These are phyloP conservation scores for Trichoplusia ni DNA, from an alignment of 1,140 invertebrate genomes.

Conservation along the genomic window DNA sequence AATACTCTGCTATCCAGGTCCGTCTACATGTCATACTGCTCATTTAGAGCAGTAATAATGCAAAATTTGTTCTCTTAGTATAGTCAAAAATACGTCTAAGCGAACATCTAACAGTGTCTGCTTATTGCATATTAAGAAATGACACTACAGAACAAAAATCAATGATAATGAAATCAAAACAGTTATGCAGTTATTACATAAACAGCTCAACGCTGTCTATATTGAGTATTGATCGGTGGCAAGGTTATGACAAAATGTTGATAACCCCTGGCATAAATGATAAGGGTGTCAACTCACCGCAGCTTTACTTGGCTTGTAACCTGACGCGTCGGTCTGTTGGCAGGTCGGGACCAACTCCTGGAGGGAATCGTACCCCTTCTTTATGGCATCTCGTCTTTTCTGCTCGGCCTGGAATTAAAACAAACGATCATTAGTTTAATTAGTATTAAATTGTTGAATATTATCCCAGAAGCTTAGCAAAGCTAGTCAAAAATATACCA, in stretches of 20 bases:
- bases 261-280: slow-evolving; percentile 22
- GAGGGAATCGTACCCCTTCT: slow-evolving; percentile 95
- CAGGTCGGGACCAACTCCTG: slow-evolving; percentile 97
- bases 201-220: neutral
- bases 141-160: too few species aligned
- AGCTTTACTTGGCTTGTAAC: slow-evolving; percentile 98
- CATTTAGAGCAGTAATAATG: too few species aligned
- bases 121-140: too few species aligned
- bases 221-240: slow-evolving; percentile 19
- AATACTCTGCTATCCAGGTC: too few species aligned
- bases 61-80: too few species aligned
- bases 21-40: too few species aligned
- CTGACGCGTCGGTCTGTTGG: slow-evolving; percentile 91
- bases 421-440: slow-evolving; percentile 4
- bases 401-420: slow-evolving; percentile 89
- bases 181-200: neutral
- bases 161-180: too few species aligned
- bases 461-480: too few species aligned
- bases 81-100: too few species aligned
- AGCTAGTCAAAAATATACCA: too few species aligned
- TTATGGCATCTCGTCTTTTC: slow-evolving; percentile 97
- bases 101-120: too few species aligned
- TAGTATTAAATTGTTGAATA: neutral
- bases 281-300: slow-evolving; percentile 82
- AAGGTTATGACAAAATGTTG: slow-evolving; percentile 24